These are phyloP conservation scores for Centropus bengalensis DNA, from an alignment of 2,113 vertebrate species.

Conservation along the genomic window DNA sequence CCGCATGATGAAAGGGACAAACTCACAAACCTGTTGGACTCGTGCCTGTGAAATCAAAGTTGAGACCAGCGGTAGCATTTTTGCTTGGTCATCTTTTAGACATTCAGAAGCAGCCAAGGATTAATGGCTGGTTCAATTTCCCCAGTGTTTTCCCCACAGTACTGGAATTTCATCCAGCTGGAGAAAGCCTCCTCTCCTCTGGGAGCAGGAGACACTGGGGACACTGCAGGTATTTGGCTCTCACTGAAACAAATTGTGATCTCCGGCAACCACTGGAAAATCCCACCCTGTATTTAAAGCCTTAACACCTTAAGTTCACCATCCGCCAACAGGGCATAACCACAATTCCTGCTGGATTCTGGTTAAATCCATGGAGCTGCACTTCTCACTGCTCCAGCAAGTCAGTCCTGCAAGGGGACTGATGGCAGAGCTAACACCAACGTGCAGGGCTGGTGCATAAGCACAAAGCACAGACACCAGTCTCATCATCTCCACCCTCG, in stretches of 20 bases:
- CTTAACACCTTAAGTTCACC: not conserved
- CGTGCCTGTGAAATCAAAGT: slow-evolving; percentile 24
- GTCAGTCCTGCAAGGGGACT: fast-evolving
- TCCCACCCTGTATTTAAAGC: not conserved
- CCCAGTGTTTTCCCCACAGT: not conserved
- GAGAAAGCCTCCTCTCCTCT: not conserved
- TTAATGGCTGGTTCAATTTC: not conserved
- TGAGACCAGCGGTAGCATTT: not conserved
- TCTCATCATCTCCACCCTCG: fast-evolving
- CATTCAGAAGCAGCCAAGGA: not conserved
- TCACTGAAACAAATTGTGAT: not conserved
- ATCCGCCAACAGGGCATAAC: not conserved
- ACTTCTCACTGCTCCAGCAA: not conserved
- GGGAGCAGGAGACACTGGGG: not conserved
- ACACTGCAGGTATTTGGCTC: not conserved
- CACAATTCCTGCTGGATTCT: not conserved
- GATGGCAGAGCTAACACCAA: not conserved
- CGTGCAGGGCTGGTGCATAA: not conserved
- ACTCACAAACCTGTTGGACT: not conserved
- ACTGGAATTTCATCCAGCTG: not conserved
- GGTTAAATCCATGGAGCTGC: not conserved
- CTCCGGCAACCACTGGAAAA: not conserved
- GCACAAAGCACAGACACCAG: not conserved
- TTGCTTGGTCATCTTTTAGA: not conserved
- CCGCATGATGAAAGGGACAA: not conserved